These are phyloP conservation scores for Gymnarchus niloticus DNA, from an alignment of 2,113 vertebrate genomes.

Conservation along the genomic window DNA sequence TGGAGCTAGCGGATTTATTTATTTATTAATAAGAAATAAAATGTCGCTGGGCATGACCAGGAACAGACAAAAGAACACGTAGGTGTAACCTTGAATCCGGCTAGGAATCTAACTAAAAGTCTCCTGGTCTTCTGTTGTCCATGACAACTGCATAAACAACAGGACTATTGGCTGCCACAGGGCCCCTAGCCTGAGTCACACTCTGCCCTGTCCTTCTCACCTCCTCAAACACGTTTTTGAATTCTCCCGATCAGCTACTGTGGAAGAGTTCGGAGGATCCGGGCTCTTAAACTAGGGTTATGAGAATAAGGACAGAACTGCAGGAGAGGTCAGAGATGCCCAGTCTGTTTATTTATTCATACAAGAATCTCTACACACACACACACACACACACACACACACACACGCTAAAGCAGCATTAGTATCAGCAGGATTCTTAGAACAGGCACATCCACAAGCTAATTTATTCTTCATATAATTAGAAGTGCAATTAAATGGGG, in stretches of 20 bases:
- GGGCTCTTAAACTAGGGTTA: neutral
- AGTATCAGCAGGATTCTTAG: neutral
- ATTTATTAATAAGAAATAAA: neutral
- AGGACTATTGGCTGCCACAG: neutral
- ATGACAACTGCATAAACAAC: neutral
- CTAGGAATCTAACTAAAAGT: neutral
- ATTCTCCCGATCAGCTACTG: neutral
- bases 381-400: neutral
- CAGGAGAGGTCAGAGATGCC: neutral
- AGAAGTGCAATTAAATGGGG: neutral
- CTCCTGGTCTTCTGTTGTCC: neutral
- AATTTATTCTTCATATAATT: neutral
- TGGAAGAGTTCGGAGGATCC: neutral
- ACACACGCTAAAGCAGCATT: neutral
- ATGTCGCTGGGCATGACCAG: neutral
- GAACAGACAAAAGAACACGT: conserved; percentile 3
- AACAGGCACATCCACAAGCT: neutral
- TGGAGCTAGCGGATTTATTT: neutral
- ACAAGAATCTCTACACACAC: neutral
- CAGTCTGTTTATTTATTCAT: neutral
- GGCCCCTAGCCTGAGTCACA: neutral
- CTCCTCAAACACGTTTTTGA: neutral
- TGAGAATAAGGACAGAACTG: neutral
- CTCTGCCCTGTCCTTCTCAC: neutral
- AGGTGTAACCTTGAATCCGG: neutral